Base-by-base conservation (phyloP, 2,113 vertebrate genomes). In the Passer montanus region DNA sequence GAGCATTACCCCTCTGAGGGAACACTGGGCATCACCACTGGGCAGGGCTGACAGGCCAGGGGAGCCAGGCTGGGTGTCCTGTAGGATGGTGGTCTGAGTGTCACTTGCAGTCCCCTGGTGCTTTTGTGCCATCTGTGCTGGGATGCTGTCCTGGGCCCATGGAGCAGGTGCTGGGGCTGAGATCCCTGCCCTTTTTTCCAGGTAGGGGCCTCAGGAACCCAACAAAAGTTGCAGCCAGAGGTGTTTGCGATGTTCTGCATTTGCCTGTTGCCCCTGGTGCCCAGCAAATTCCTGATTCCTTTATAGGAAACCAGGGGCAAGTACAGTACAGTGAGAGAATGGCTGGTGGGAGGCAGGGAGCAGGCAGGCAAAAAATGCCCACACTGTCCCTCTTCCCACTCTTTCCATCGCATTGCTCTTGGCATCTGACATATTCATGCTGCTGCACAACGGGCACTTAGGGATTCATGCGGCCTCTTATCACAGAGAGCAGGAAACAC, bases 181-280 rank as follows among this genome's bases (percentile, higher is more conserved):
- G 28, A 64, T 30, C 9, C 26, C 20, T 53, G 26, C 8, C 11
- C 15, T 64, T 76, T 41, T 78, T 8, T 5, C 3, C 2, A 4
- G 47, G 16, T 28, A 50, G 23, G 20, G 35, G 18, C 23, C 39
- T 74, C 3, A 3, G 69, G 47, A 77, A 16, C 22, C 59, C 23
- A 31, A 7, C 0, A 0, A 0, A 0, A 28, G 39, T 19, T 58
- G 39, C 27, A 77, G 47, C 23, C 70, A 41, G 70, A 67, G 52
- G 26, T 9, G 35, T 59, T 73, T 10, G 17, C 41, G 63, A 18
- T 66, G 53, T 13, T 86, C n/a, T 79, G 37, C 27, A n/a, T n/a
- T 52, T 69, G 37, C 23, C 37, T 5, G 0, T 56, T 56, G 28
- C 4, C 12, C 23, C 46, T 4, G 0, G 17, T 31, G 28, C n/a